Evolutionary conservation across 23 tunicate genomes (phyloP), one percentile per base, ranked within the genome.

Genomic region (Trididemnum nubilum): DNA sequence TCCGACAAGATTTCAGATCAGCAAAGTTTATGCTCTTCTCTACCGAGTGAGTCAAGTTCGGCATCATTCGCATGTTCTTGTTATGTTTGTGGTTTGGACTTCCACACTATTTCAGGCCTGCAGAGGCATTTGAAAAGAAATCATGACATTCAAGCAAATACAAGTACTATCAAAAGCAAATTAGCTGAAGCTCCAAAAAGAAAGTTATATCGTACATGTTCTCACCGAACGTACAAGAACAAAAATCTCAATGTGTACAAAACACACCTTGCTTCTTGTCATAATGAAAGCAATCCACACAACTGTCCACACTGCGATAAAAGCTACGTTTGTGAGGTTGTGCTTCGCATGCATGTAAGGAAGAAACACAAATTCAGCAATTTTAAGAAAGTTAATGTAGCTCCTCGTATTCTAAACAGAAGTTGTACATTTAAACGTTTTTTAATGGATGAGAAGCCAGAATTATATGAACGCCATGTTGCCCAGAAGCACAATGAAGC

Each of bases 341-440:
- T 77, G 37, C 37, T 77, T 7, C 67, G 81, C 29, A 77, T 77
- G 81, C 81, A 77, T 27, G 31, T 77, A 26, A 29, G 81, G 25
- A 77, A 77, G 26, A 77, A 77, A 33, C 81, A 77, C 40, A 77
- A 77, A 32, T 1, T 2, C 27, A 67, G 22, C 26, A 49, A 54
- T 23, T 18, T 33, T 7, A n/a, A 61, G 18, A 5, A 22, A 15
- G 29, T 61, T 26, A 61, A n/a, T 22, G 12, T 23, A 12, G 22
- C 7, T 5, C 70, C 54, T 7, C 54, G 54, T 44, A 15, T 44
- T 9, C 67, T 77, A 3, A 52, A 28, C 2, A 32, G 23, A 2
- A 77, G 37, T 38, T 77, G 81, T 31, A 23, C 81, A 15, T 51
- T 51, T 54, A 28, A 27, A 4, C 27, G 36, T 9, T 51, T 24